Base-by-base conservation (phyloP, 2,888 invertebrate species). In the Acanthosepion lycidas region DNA sequence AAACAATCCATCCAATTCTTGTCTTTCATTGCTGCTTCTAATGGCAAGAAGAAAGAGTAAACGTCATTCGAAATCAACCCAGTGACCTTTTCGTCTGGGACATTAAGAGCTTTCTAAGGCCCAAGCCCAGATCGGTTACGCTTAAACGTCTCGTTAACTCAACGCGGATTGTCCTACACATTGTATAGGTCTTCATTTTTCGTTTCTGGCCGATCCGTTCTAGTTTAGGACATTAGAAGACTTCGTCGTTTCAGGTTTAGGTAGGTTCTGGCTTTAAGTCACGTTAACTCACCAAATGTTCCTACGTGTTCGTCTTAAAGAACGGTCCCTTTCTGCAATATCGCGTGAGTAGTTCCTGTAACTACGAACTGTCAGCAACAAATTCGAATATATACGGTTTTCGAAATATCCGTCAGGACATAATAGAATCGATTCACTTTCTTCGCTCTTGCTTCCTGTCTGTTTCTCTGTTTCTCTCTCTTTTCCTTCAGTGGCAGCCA, bases 31-130 rank as follows among this genome's bases (percentile, higher is more conserved):
- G 78, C 15, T n/a, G 78, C 33, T 15, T 33, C n/a, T n/a, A 78
- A 78, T 78, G 15, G 15, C 78, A 78, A 78, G 78, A 78, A 5
- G n/a, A 78, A 78, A 15, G 78, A n/a, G n/a, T 33, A 78, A 78
- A 78, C n/a, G 78, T 33, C n/a, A 78, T 78, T 15, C n/a, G 78
- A 78, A 78, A 78, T 78, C 78, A 78, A 78, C 78, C 78, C 78
- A 78, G n/a, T 78, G 78, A 78, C 78, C 78, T 78, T 78, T n/a
- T 12, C n/a, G 78, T 78, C 78, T 78, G n/a, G 78, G n/a, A 78
- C 18, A 33, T 78, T 78, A 78, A 78, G n/a, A 78, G 15, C n/a
- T 78, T 33, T 23, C 78, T 78, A 33, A n/a, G 78, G n/a, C 12
- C 78, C n/a, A 5, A 1, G 78, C 9, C n/a, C 18, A n/a, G 78